Conservation (phyloP, 2,888 invertebrate species). For the Ischnus inquisitorius region DNA sequence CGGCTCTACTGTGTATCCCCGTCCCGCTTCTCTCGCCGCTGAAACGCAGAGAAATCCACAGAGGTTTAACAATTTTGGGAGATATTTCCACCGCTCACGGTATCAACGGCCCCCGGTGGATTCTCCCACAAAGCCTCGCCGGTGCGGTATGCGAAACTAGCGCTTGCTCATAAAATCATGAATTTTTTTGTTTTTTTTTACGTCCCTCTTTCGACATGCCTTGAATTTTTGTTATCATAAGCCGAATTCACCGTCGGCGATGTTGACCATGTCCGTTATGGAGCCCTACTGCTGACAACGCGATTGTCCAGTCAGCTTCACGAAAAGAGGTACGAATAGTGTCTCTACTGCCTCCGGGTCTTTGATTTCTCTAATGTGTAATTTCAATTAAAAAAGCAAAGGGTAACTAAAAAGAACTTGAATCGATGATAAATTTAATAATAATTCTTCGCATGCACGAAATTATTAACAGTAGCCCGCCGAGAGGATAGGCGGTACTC, state of each 20-base stretch:
- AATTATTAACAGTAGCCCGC: neutral
- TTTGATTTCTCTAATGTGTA: no score
- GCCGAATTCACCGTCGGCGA: neutral
- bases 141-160: slow-evolving; percentile 24
- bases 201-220: neutral
- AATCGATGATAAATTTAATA: neutral
- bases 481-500: neutral
- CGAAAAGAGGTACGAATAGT: neutral
- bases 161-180: slow-evolving; percentile 36
- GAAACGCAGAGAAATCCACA: neutral
- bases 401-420: neutral
- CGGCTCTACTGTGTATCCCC: neutral
- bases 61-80: slow-evolving; percentile 26
- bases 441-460: neutral
- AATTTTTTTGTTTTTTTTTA: slow-evolving; percentile 29
- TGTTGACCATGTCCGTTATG: neutral
- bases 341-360: no score
- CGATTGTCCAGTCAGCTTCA: neutral
- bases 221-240: slow-evolving; percentile 9
- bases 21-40: neutral
- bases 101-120: slow-evolving; percentile 23
- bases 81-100: slow-evolving; percentile 14
- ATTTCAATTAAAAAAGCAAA: neutral
- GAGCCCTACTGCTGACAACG: neutral
- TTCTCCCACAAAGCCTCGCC: slow-evolving; percentile 41